Evolutionary conservation across 2,888 invertebrate species (phyloP).

Genomic region (Cheilosia urbana): DNA sequence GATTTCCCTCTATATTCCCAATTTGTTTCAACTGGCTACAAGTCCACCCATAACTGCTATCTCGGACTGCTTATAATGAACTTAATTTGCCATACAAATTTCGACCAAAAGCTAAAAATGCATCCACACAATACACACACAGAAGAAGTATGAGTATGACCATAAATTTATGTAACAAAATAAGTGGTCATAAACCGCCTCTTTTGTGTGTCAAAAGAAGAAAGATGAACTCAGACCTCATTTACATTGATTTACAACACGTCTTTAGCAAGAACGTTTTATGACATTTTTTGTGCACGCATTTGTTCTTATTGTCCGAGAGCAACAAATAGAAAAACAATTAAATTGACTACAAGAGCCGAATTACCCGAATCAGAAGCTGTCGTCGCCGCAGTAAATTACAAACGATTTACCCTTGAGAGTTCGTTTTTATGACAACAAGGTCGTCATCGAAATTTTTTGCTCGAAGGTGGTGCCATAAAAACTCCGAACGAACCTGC

Average conservation of each 20-base stretch:
- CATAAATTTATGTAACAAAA: constrained; percentile 19
- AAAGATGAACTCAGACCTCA: constrained; percentile 6
- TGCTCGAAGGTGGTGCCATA: background rate
- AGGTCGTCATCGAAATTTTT: constrained; percentile 13
- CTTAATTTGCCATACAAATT: background rate
- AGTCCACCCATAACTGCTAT: too few relatives aligned
- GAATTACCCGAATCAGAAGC: constrained; percentile 10
- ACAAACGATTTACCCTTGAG: constrained; percentile 19
- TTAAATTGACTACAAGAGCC: background rate
- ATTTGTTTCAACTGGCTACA: too few relatives aligned
- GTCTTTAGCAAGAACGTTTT: constrained; percentile 36
- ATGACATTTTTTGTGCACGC: constrained; percentile 5
- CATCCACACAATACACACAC: background rate
- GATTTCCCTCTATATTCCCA: too few relatives aligned
- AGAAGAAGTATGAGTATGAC: background rate
- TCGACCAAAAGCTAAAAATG: background rate
- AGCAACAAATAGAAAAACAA: background rate
- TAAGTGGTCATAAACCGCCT: constrained; percentile 21
- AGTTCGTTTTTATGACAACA: constrained; percentile 12
- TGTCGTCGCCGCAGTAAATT: background rate
- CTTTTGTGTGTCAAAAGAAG: background rate
- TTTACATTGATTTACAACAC: constrained; percentile 39
- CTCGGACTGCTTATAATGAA: background rate
- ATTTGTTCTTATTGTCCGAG: constrained; percentile 1
- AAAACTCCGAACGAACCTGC: background rate